A percentile compares a stretch with the other conserved stretches of the same genome.
Conservation (phyloP, 1,140 invertebrate genomes). For the Aricia agestis region DNA sequence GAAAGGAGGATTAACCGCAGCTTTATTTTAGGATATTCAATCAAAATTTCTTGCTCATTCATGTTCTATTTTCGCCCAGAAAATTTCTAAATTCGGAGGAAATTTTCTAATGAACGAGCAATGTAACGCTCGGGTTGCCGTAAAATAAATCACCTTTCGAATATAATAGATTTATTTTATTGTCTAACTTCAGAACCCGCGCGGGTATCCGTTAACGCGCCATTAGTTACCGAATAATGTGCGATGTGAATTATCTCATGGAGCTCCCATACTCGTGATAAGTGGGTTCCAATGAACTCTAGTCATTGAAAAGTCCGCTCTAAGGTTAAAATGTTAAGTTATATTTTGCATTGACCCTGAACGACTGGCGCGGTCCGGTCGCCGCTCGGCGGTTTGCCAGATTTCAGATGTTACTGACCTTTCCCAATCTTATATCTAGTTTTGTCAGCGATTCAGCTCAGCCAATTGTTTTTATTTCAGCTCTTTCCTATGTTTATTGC, state of each 20-base stretch:
- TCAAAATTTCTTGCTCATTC: not conserved
- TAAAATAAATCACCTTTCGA: slow-evolving; percentile 12
- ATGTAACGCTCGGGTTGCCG: not conserved
- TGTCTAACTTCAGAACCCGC: slow-evolving; percentile 12
- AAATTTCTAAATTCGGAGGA: not conserved
- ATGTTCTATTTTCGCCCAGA: not conserved
- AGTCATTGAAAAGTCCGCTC: slow-evolving; percentile 30
- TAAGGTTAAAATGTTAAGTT: slow-evolving; percentile 35
- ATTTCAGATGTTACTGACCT: slow-evolving; percentile 39
- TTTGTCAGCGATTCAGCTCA: slow-evolving; percentile 16
- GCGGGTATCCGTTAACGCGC: slow-evolving; percentile 8
- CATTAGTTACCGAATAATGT: slow-evolving; percentile 16
- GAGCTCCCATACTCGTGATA: slow-evolving; percentile 20
- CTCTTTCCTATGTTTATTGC: slow-evolving; percentile 2
- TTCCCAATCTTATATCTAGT: slow-evolving; percentile 30
- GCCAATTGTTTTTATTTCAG: not conserved
- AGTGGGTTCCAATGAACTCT: slow-evolving; percentile 24
- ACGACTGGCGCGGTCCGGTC: slow-evolving; percentile 27
- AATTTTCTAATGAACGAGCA: slow-evolving; percentile 12
- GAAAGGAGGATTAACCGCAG: no score
- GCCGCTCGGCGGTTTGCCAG: slow-evolving; percentile 34
- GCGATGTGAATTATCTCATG: slow-evolving; percentile 5
- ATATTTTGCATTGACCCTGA: slow-evolving; percentile 30
- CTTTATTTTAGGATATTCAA: not conserved
- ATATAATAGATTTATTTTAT: slow-evolving; percentile 15